Evolutionary conservation across 2,113 vertebrate species (phyloP).

Genomic region (Chionomys nivalis): DNA sequence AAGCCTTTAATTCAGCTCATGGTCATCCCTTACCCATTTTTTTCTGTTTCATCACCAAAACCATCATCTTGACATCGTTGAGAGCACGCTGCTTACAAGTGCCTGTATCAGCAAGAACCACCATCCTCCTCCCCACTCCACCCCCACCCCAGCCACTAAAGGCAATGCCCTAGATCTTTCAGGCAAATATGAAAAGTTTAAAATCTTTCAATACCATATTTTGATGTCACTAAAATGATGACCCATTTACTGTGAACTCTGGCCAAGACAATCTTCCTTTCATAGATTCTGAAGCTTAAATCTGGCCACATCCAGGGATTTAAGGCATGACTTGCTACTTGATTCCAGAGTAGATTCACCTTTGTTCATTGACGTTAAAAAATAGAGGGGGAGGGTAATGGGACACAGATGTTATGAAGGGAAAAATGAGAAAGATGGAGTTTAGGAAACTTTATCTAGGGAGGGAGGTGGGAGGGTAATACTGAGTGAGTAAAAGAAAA

Average conservation of each 20-base stretch:
- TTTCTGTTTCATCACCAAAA: background rate
- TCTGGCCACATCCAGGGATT: background rate
- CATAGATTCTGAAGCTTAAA: background rate
- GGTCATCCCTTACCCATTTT: no score
- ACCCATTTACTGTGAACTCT: constrained; percentile 21
- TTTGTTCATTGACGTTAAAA: constrained; percentile 25
- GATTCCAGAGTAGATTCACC: background rate
- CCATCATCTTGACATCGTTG: background rate
- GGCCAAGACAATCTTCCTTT: background rate
- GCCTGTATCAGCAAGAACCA: background rate
- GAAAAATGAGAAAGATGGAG: background rate
- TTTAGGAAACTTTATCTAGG: background rate
- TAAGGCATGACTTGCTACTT: background rate
- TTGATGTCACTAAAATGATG: background rate
- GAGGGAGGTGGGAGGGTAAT: no score
- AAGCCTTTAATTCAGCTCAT: background rate
- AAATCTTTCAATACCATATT: background rate
- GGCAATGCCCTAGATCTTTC: background rate
- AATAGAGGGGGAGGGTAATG: background rate
- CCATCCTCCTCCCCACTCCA: background rate
- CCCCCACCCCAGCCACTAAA: rapidly evolving
- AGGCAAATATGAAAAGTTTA: background rate
- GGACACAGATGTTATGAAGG: background rate
- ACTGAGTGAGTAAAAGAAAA: background rate
- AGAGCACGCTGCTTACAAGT: background rate